Conservation (phyloP, 2,888 invertebrate genomes). For the Muschampia plurimacula region DNA sequence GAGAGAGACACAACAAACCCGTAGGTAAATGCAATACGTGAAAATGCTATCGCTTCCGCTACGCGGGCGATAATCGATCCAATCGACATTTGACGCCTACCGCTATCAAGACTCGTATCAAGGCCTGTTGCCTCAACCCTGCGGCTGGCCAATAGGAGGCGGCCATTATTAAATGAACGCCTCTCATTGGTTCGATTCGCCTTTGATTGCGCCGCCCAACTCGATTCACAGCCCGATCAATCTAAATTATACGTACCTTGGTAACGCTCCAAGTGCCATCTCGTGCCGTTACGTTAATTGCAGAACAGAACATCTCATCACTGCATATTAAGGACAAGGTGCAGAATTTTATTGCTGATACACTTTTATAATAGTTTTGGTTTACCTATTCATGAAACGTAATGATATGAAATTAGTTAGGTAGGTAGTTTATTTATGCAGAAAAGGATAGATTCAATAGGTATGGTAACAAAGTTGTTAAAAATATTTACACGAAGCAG, state of each 20-base stretch:
- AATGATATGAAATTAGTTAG: not conserved
- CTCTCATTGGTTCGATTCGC: conserved; percentile 80
- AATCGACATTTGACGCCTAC: conserved; percentile 77
- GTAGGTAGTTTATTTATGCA: not conserved
- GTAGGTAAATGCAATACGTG: conserved; percentile 1
- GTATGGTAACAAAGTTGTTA: too few relatives aligned
- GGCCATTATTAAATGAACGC: conserved; percentile 57
- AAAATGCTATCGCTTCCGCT: conserved; percentile 45
- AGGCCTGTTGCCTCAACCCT: conserved; percentile 77
- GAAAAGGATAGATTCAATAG: not conserved
- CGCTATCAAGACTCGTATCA: conserved; percentile 81
- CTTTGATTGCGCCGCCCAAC: conserved; percentile 84
- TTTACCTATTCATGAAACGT: not conserved
- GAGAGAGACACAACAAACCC: not conserved
- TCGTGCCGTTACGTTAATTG: conserved; percentile 59
- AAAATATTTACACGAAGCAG: too few relatives aligned
- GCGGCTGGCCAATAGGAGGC: conserved; percentile 70
- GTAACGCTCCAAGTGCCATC: conserved; percentile 62
- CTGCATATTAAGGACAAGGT: conserved; percentile 44
- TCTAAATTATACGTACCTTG: conserved; percentile 76
- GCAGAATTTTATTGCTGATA: conserved; percentile 23
- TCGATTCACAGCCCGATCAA: conserved; percentile 81
- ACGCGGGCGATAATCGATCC: conserved; percentile 76
- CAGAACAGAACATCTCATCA: conserved; percentile 45
- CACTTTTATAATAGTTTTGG: not conserved